These are phyloP conservation scores for Eutolmus rufibarbis DNA, from an alignment of 2,888 invertebrate species.

Conservation along the genomic window DNA sequence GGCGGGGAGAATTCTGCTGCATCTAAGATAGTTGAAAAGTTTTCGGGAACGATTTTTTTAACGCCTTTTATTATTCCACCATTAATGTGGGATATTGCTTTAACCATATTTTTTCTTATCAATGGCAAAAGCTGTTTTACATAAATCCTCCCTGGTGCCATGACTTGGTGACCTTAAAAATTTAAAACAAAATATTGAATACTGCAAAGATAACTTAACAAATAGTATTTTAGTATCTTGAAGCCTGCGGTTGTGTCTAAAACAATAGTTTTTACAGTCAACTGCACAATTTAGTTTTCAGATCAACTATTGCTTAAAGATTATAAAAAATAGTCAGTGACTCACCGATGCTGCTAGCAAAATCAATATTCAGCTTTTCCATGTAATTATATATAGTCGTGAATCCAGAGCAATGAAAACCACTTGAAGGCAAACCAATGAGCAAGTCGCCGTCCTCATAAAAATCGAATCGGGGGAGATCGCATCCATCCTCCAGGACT, in stretches of 20 bases:
- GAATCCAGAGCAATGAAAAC: slow-evolving; percentile 95
- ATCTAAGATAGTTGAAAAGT: slow-evolving; percentile 72
- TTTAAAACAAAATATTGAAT: slow-evolving; percentile 33
- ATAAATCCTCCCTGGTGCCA: slow-evolving; percentile 89
- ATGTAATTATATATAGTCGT: slow-evolving; percentile 85
- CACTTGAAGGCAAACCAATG: slow-evolving; percentile 87
- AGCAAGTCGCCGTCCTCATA: slow-evolving; percentile 80
- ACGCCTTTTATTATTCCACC: slow-evolving; percentile 91
- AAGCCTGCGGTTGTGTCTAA: no score
- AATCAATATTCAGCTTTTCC: slow-evolving; percentile 70
- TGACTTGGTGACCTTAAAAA: slow-evolving; percentile 76
- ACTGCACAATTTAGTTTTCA: no score
- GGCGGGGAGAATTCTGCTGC: slow-evolving; percentile 76
- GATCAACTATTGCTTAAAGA: neutral
- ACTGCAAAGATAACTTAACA: neutral
- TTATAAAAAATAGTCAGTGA: neutral
- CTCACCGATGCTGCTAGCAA: slow-evolving; percentile 68
- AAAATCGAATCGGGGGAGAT: slow-evolving; percentile 72
- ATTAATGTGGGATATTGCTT: slow-evolving; percentile 92
- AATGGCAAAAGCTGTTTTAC: slow-evolving; percentile 77
- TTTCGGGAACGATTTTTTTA: slow-evolving; percentile 78
- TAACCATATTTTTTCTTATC: slow-evolving; percentile 74
- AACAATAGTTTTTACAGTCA: no score
- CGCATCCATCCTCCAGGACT: slow-evolving; percentile 77
- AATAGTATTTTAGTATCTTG: neutral